phyloP scores from a whole-genome alignment of 1,140 invertebrate genomes.

The Drosophila truncata region DNA sequence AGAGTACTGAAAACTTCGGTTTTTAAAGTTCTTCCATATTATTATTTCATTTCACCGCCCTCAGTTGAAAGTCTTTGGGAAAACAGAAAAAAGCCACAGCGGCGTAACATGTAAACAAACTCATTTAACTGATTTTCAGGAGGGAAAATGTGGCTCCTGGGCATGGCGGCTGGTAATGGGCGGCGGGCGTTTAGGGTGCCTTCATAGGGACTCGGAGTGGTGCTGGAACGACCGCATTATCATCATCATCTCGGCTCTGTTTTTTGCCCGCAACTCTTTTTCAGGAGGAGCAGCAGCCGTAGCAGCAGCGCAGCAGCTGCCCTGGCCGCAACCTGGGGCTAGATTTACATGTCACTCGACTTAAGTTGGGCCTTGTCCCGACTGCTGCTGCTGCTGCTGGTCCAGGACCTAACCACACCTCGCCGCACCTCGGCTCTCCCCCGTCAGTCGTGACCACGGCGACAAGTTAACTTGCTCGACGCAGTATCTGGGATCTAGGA shows the following conservation, averaged over 20 bases:
- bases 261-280: constrained; percentile 72
- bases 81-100: constrained; percentile 21
- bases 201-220: constrained; percentile 8
- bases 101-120: constrained; percentile 79
- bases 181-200: constrained; percentile 9
- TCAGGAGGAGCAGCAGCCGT: constrained; percentile 32
- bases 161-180: constrained; percentile 50
- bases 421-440: constrained; percentile 26
- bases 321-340: constrained; percentile 63
- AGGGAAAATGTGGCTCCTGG: constrained; percentile 78
- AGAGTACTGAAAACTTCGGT: constrained; percentile 15
- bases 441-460: constrained; percentile 30
- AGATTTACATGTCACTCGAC: constrained; percentile 81
- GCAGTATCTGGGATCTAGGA: constrained; percentile 18
- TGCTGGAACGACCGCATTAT: constrained; percentile 50
- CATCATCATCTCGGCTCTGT: constrained; percentile 45
- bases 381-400: constrained; percentile 13
- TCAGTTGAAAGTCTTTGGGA: constrained; percentile 27
- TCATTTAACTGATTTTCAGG: constrained; percentile 83
- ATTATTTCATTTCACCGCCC: constrained; percentile 48
- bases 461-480: constrained; percentile 54
- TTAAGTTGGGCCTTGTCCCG: constrained; percentile 52
- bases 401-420: constrained; percentile 57
- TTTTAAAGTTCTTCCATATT: constrained; percentile 7
- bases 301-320: constrained; percentile 62